Evolutionary conservation across 2,113 vertebrate genomes (phyloP).

Genomic region (Bos indicus): DNA sequence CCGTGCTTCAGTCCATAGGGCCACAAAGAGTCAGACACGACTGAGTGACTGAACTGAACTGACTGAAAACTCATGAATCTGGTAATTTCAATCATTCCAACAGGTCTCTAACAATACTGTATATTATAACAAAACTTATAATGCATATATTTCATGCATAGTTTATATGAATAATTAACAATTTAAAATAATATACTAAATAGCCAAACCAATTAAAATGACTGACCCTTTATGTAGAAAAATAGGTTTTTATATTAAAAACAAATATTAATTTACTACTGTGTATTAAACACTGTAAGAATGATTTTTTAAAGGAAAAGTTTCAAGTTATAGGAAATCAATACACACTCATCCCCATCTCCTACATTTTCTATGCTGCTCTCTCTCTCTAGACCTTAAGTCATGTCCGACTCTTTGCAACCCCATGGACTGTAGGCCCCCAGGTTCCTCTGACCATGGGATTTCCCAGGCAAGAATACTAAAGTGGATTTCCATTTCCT

Average conservation of each 20-base stretch:
- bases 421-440: not conserved
- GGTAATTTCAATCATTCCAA: not conserved
- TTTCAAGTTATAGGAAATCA: slow-evolving; percentile 16
- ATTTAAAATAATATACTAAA: not conserved
- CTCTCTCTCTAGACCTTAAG: not conserved
- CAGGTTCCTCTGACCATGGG: not conserved
- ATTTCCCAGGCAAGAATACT: not conserved
- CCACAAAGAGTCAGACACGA: accelerated
- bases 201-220: not conserved
- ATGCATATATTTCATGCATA: not conserved
- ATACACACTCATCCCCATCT: not conserved
- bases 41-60: not conserved
- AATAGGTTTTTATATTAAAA: not conserved
- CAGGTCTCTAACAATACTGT: not conserved
- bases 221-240: not conserved
- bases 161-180: not conserved
- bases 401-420: not conserved
- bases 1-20: accelerated
- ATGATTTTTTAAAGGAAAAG: not conserved
- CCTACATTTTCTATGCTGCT: not conserved
- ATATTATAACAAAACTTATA: not conserved
- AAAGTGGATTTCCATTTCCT: not conserved
- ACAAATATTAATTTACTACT: not conserved
- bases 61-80: not conserved
- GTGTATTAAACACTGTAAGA: not conserved